Base-by-base conservation (phyloP, 2,113 vertebrate species). In the Mormyrus iriodes region DNA sequence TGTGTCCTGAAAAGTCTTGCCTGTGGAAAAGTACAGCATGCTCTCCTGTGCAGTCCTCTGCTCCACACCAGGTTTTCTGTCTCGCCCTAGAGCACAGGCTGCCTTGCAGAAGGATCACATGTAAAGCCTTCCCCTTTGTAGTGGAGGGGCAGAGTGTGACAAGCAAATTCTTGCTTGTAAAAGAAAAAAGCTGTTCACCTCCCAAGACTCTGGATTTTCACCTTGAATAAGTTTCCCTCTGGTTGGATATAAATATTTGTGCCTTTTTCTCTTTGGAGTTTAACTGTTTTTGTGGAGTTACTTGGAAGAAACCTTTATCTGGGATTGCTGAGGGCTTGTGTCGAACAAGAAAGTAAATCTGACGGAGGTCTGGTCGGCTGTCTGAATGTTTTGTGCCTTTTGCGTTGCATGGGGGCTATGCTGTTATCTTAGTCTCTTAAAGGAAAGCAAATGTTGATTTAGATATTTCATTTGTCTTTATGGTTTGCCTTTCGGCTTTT, bases 101-200 rank as follows among this genome's bases (percentile, higher is more conserved):
- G 95, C 95, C 95, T 95, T 94, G 96, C 96, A 96, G 95, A 96
- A 96, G 95, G 95, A 97, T 97, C 97, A 97, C 97, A 97, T 96
- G 97, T 96, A 95, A 96, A 96, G 95, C 95, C 95, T 95, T 96
- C 95, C 94, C 96, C 96, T 97, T 97, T 97, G 97, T 97, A 96
- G 97, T 96, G 95, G 96, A 94, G 90, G 95, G 96, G 95, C 95
- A 95, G 93, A 95, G 94, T 94, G 86, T 96, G 96, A 97, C 96
- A 96, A 96, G 96, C 95, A 95, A 95, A 95, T 95, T 94, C 96
- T 94, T 95, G 93, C 94, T 95, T 94, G 94, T 94, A 94, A 95
- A 95, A 92, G 90, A 42, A 24, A 85, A 88, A 91, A 93, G 89
- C 94, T 87, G 91, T 89, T 91, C 91, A 89, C 93, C 92, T 90